A percentile compares a stretch with the other conserved stretches of the same genome.
These are phyloP conservation scores for Apomyelois bistriatella DNA, from an alignment of 2,888 invertebrate species.

Conservation along the genomic window DNA sequence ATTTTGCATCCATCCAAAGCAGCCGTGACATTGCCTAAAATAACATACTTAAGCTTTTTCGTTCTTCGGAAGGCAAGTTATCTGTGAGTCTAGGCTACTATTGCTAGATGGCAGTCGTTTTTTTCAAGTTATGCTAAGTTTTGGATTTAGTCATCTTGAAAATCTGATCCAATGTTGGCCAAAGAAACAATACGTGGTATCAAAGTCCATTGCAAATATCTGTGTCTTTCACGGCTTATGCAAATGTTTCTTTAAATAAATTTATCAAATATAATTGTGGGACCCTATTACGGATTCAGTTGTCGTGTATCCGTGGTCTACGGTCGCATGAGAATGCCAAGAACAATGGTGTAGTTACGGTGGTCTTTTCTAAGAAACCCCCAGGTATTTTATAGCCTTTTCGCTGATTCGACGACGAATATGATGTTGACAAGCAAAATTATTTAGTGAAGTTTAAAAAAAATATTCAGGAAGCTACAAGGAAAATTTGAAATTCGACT, in stretches of 20 bases:
- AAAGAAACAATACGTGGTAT: background rate
- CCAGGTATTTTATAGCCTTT: constrained; percentile 67
- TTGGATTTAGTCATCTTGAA: too few species aligned
- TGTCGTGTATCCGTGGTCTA: constrained; percentile 70
- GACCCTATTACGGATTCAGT: constrained; percentile 73
- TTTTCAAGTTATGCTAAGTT: too few species aligned
- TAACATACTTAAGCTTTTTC: too few species aligned
- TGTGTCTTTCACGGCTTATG: constrained; percentile 65
- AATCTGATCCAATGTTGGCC: too few species aligned
- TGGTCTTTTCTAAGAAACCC: constrained; percentile 75
- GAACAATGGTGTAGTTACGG: constrained; percentile 74
- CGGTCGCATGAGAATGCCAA: constrained; percentile 64
- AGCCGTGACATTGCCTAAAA: too few species aligned
- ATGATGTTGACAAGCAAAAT: constrained; percentile 37
- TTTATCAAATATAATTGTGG: constrained; percentile 79
- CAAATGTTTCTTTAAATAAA: constrained; percentile 71
- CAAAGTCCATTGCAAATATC: constrained; percentile 43
- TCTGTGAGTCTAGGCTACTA: too few species aligned
- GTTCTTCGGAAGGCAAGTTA: too few species aligned
- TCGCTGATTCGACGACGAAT: constrained; percentile 48
- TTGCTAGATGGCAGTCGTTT: too few species aligned
- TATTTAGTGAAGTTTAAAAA: background rate
- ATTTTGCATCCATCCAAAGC: too few species aligned
- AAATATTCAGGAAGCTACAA: background rate
- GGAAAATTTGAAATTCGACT: too few species aligned